Evolutionary conservation across 2,113 vertebrate species (phyloP).

Genomic region (Cheilinus undulatus): DNA sequence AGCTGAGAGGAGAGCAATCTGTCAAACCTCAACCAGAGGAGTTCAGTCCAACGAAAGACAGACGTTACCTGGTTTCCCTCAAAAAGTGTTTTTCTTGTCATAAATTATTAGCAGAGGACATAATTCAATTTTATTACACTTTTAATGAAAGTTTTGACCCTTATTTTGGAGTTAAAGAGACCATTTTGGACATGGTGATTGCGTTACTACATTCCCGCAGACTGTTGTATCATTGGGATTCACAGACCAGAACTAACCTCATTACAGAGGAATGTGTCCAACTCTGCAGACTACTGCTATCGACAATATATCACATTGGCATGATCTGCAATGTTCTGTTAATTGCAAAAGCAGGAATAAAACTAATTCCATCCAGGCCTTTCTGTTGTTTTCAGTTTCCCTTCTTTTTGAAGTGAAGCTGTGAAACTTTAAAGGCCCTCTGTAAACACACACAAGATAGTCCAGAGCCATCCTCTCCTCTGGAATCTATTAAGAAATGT

Average conservation of each 20-base stretch:
- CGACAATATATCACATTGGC: slow-evolving; percentile 12
- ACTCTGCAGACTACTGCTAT: slow-evolving; percentile 28
- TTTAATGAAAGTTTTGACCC: neutral
- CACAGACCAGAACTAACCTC: slow-evolving; percentile 71
- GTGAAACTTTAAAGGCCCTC: slow-evolving; percentile 53
- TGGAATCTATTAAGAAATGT: slow-evolving; percentile 81
- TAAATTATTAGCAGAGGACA: neutral
- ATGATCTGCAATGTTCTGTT: slow-evolving; percentile 24
- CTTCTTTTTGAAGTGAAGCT: neutral
- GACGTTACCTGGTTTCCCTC: slow-evolving; percentile 24
- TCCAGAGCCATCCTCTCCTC: slow-evolving; percentile 61
- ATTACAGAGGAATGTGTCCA: slow-evolving; percentile 69
- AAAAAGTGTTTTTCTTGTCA: neutral
- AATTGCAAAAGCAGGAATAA: slow-evolving; percentile 22
- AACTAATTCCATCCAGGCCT: slow-evolving; percentile 33
- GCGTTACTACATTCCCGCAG: slow-evolving; percentile 19
- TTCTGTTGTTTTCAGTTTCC: neutral
- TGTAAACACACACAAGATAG: slow-evolving; percentile 53
- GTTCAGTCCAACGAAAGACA: slow-evolving; percentile 33
- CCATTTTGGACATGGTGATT: neutral
- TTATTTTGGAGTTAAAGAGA: slow-evolving; percentile 3
- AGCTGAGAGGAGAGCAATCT: slow-evolving; percentile 36
- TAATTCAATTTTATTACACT: neutral
- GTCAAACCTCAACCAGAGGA: slow-evolving; percentile 39
- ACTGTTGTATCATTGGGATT: slow-evolving; percentile 26